Base-by-base conservation (phyloP, 2,888 invertebrate species). In the Anthrax anthrax region DNA sequence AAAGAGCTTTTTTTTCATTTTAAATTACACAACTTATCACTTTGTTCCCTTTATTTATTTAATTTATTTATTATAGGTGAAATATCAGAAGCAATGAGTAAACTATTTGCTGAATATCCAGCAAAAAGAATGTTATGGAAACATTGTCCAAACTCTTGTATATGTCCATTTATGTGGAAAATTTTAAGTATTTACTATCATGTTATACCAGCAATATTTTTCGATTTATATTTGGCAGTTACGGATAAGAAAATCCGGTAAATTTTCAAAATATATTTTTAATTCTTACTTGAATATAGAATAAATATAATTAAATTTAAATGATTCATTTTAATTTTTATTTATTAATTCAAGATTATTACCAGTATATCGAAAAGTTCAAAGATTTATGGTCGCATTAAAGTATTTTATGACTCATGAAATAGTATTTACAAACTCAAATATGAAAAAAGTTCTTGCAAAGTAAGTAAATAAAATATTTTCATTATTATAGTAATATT, bases 181-280 rank as follows among this genome's bases (percentile, higher is more conserved):
- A 52, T 56, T 36, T 46, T 51, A 3, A 49, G 53, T 2, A 49
- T 57, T 13, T 51, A 53, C 18, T 57, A 56, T 39, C 58, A 58
- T 40, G 52, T 54, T 1, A 52, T 57, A 16, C 57, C 56, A 13
- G 55, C 51, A 14, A 37, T 49, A 3, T 16, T 55, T 2, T 52
- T 50, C 12, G 56, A 57, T 46, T 10, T 50, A 2, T 34, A 19
- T 6, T 44, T 55, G 0, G 49, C 47, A 14, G 17, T 55, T 8
- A 42, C 18, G 2, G 50, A 50, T 0, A 49, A 49, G 16, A 47
- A 48, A 18, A 29, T 43, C 9, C 46, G 44, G 48, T 49, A 23
- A 23, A 23, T 8, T 23, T 23, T 23, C 23, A 23, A 23, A 23
- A 23, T 23, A 23, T 6, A 23, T 23, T 8, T 8, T 8, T 23